Evolutionary conservation across 2,113 vertebrate genomes (phyloP).

Genomic region (Phylloscopus whistleri): DNA sequence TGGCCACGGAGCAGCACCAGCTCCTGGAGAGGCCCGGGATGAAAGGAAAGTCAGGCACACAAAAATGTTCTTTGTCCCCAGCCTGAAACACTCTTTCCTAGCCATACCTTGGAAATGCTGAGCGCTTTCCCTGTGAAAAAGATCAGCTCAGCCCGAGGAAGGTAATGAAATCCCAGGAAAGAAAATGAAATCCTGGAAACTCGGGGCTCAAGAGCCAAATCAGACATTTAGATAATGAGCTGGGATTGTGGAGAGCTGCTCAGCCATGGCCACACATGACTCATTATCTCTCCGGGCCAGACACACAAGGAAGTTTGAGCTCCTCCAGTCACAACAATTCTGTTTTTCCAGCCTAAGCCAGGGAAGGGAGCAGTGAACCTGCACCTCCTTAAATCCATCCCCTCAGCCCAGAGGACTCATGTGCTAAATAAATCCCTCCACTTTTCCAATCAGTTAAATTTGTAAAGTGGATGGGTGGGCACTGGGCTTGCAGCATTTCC

Average conservation of each 20-base stretch:
- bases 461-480: background rate
- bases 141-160: background rate
- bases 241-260: conserved; percentile 39
- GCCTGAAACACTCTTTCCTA: background rate
- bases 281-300: conserved; percentile 48
- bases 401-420: background rate
- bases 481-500: accelerated
- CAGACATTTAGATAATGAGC: conserved; percentile 61
- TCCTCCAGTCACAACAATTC: conserved; percentile 25
- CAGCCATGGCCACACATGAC: conserved; percentile 48
- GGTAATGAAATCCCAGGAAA: conserved; percentile 36
- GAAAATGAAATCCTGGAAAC: conserved; percentile 43
- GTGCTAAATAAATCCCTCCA: background rate
- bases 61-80: conserved; percentile 21
- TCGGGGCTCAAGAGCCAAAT: conserved; percentile 17
- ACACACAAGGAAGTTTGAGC: conserved; percentile 30
- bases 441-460: background rate
- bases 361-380: conserved; percentile 3
- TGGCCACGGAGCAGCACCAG: background rate
- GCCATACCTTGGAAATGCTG: background rate
- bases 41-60: conserved; percentile 14
- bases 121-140: background rate
- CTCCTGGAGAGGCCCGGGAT: background rate
- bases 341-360: background rate
- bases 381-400: background rate